These are phyloP conservation scores for Mionectes olivaceus DNA, from an alignment of 2,797 vertebrate species.

Conservation along the genomic window DNA sequence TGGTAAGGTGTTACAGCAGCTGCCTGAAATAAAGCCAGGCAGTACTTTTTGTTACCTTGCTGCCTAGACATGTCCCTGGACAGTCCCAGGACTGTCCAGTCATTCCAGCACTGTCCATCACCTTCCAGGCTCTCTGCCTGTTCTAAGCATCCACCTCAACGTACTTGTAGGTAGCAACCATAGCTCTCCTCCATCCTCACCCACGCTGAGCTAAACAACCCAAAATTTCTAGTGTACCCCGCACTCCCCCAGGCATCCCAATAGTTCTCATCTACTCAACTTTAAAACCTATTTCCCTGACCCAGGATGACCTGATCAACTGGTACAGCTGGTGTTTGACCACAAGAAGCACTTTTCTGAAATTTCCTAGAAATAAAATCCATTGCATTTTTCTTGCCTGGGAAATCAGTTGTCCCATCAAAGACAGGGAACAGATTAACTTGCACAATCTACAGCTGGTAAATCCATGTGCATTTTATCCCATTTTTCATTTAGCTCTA, in stretches of 20 bases:
- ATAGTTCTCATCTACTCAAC: not conserved
- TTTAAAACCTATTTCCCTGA: not conserved
- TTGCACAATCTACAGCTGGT: constrained; percentile 18
- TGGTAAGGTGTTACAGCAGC: not conserved
- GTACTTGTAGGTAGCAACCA: not conserved
- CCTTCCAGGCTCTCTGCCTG: not conserved
- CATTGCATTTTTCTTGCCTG: constrained; percentile 4
- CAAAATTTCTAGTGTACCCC: not conserved
- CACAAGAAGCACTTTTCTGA: not conserved
- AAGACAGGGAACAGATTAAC: constrained; percentile 48
- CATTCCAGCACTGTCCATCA: not conserved
- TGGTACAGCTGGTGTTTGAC: not conserved
- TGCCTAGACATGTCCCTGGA: not conserved
- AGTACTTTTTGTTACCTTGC: not conserved
- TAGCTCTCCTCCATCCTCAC: not conserved
- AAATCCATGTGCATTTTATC: constrained; percentile 40
- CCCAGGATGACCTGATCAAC: not conserved
- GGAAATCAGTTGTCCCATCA: constrained; percentile 32
- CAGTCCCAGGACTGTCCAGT: not conserved
- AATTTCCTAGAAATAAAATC: not conserved
- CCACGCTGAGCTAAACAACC: not conserved
- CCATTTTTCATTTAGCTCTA: constrained; percentile 51
- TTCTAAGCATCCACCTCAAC: not conserved
- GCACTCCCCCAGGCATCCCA: not conserved
- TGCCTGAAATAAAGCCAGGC: not conserved